A percentile compares a stretch with the other conserved stretches of the same genome.
Conservation (phyloP, 2,797 vertebrate species). For the Acanthornis magna region DNA sequence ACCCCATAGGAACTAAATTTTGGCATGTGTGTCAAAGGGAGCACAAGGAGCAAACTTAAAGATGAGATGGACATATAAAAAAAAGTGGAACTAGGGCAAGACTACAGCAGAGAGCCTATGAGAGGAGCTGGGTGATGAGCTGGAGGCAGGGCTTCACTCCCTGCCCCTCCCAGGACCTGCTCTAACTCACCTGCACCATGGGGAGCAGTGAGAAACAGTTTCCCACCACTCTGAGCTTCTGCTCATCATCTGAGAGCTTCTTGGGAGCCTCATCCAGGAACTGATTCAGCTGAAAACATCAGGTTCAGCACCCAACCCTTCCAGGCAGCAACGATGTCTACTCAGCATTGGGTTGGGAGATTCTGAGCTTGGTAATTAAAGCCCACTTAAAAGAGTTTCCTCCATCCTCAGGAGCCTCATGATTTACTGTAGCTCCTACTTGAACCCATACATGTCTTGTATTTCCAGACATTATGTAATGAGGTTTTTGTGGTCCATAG, state of each 20-base stretch:
- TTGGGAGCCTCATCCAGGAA: not conserved
- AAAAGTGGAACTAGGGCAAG: not conserved
- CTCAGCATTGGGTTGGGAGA: not conserved
- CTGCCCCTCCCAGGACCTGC: not conserved
- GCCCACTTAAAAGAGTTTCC: constrained; percentile 35
- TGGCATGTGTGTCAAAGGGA: not conserved
- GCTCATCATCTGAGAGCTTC: not conserved
- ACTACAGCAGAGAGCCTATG: not conserved
- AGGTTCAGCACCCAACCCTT: not conserved
- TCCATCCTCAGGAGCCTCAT: constrained; percentile 32
- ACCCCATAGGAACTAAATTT: not conserved
- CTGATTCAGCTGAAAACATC: not conserved
- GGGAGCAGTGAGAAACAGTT: not conserved
- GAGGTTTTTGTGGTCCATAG: constrained; percentile 61
- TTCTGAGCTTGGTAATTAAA: constrained; percentile 27
- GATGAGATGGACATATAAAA: not conserved
- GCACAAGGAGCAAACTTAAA: not conserved
- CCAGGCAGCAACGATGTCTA: not conserved
- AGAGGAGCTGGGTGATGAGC: not conserved
- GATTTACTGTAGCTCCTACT: constrained; percentile 43
- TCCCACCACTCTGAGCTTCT: not conserved
- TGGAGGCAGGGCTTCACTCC: not conserved
- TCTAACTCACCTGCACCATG: not conserved
- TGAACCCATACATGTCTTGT: not conserved
- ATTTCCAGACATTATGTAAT: constrained; percentile 62